Evolutionary conservation across 2,113 vertebrate genomes (phyloP), one percentile per base, ranked within the genome.

Genomic region (Chaetops frenatus): DNA sequence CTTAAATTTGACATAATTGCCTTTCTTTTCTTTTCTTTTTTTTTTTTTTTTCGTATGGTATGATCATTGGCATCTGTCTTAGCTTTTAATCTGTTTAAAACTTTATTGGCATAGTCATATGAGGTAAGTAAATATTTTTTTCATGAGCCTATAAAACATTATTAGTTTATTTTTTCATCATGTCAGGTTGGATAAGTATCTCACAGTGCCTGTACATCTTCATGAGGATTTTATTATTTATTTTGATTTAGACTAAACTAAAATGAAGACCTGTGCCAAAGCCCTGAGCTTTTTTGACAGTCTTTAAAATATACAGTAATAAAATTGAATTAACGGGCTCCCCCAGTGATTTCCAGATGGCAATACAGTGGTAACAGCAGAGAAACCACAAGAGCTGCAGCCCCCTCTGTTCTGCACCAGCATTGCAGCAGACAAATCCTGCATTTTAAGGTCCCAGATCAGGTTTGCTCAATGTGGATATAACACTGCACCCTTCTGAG

Each of bases 241-340:
- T 96, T 97, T 96, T 95, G 94, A 96, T 96, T 90, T 96, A 96
- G 69, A 72, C 90, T 96, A 95, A 97, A 96, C 93, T 92, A 91
- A 96, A 94, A 88, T 2, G 19, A 95, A 95, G 92, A 77, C 64
- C 71, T 71, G 71, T 88, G 79, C 94, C 60, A 94, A 94, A 90
- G 60, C 69, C 61, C 80, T 69, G 45, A n/a, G 82, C 51, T 86
- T 93, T 85, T 88, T 35, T 94, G 95, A 90, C 92, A 93, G 80
- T 86, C 80, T 88, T 90, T 96, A 96, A 97, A 96, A 95, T 94
- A 97, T 38, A 93, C 93, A 96, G 61, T 65, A 97, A 96, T 97
- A 96, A 96, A 97, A 94, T 64, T 93, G 95, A 97, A 93, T 94
- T 96, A 93, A 57, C 92, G 92, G 73, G 56, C 90, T 94, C 69